These are phyloP conservation scores for Cheilosia soror DNA, from an alignment of 2,888 invertebrate species.

Conservation along the genomic window DNA sequence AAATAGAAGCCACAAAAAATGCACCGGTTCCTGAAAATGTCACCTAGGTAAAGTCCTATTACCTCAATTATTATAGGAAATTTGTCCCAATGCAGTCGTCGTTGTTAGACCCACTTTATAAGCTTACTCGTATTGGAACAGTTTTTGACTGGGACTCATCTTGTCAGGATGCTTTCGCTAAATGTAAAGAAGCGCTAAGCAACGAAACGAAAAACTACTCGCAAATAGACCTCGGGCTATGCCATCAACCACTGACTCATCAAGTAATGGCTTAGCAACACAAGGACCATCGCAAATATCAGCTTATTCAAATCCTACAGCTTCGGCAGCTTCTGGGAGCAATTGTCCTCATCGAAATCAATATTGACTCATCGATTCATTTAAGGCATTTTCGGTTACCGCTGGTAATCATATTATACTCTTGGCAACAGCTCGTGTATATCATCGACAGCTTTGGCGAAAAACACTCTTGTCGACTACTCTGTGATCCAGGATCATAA, in stretches of 20 bases:
- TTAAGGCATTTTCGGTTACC: slow-evolving; percentile 2
- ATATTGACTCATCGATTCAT: too few species aligned
- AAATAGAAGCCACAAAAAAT: slow-evolving; percentile 32
- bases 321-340: too few species aligned
- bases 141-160: slow-evolving; percentile 8
- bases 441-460: slow-evolving; percentile 28
- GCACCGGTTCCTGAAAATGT: slow-evolving; percentile 28
- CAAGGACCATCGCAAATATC: neutral
- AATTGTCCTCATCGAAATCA: too few species aligned
- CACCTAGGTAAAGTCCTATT: slow-evolving; percentile 38
- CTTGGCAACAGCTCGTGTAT: slow-evolving; percentile 34
- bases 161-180: slow-evolving; percentile 6
- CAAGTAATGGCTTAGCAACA: neutral
- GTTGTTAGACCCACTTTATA: slow-evolving; percentile 21
- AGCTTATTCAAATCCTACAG: neutral
- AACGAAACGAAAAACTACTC: neutral
- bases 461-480: slow-evolving; percentile 31
- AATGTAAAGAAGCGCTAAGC: neutral
- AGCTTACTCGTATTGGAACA: slow-evolving; percentile 22
- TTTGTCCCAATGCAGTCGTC: slow-evolving; percentile 41
- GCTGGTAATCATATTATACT: slow-evolving; percentile 1
- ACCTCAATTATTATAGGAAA: slow-evolving; percentile 46
- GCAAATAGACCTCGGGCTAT: neutral
- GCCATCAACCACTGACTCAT: neutral
- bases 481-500: slow-evolving; percentile 49